Evolutionary conservation across 2,113 vertebrate genomes (phyloP).

Genomic region (Seriola quinqueradiata): DNA sequence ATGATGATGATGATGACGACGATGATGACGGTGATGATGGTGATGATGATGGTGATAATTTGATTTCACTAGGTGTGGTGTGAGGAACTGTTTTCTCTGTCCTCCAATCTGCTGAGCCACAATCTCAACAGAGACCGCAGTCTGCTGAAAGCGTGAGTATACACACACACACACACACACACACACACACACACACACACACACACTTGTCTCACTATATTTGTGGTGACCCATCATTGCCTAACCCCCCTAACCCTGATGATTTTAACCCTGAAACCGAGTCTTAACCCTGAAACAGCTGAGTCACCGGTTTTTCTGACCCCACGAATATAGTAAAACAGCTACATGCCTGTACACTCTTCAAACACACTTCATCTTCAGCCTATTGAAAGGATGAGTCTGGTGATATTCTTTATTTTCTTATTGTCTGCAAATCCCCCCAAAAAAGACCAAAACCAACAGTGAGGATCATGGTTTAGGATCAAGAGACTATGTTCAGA

Average conservation of each 20-base stretch:
- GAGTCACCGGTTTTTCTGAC: no score
- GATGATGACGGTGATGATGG: constrained; percentile 1
- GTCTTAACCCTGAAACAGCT: no score
- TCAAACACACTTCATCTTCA: no score
- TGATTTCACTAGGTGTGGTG: constrained; percentile 91
- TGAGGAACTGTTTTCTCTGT: constrained; percentile 95
- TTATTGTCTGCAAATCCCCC: background rate
- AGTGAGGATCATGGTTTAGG: background rate
- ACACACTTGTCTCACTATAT: no score
- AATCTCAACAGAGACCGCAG: constrained; percentile 96
- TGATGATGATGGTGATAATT: background rate
- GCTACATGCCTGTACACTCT: no score
- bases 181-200: background rate
- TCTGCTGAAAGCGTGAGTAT: constrained; percentile 98
- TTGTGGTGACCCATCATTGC: no score
- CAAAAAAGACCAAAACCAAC: background rate
- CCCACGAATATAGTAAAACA: no score
- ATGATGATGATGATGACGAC: constrained; percentile 4
- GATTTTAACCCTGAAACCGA: no score
- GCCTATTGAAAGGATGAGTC: no score
- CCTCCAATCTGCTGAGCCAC: constrained; percentile 95
- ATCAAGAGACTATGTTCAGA: background rate
- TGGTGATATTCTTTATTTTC: background rate
- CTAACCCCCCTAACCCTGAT: no score
- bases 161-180: constrained; percentile 23